These are phyloP conservation scores for Diplogasteroides magnus DNA, from an alignment of 1,140 invertebrate genomes.

Conservation along the genomic window DNA sequence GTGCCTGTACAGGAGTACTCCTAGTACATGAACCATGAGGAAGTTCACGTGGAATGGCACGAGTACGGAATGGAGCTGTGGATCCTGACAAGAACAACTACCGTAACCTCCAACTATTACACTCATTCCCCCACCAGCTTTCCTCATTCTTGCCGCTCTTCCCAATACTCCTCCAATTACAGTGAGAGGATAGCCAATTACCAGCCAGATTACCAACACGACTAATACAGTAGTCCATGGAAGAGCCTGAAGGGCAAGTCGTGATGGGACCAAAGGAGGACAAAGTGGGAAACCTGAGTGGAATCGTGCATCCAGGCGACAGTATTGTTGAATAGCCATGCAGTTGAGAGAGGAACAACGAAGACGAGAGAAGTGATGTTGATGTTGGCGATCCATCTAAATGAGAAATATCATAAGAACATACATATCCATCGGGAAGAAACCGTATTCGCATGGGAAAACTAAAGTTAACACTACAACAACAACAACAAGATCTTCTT, in stretches of 20 bases:
- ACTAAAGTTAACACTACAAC: no score
- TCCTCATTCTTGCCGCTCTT: background rate
- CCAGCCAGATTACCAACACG: constrained; percentile 8
- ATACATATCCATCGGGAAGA: no score
- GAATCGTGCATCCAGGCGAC: constrained; percentile 8
- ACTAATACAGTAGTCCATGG: constrained; percentile 19
- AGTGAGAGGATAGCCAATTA: constrained; percentile 15
- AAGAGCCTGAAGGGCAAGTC: constrained; percentile 13
- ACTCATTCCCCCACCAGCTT: background rate
- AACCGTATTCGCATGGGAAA: no score
- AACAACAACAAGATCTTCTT: no score
- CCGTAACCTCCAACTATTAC: background rate
- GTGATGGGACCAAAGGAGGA: no score
- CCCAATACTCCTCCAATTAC: constrained; percentile 12
- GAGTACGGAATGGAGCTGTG: constrained; percentile 7
- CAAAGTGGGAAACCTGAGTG: constrained; percentile 7
- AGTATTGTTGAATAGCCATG: constrained; percentile 12
- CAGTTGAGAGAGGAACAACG: constrained; percentile 3
- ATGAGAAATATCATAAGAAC: background rate
- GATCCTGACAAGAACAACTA: background rate
- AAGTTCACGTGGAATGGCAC: constrained; percentile 4
- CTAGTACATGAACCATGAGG: background rate
- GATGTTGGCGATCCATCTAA: constrained; percentile 13
- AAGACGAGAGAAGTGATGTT: constrained; percentile 16
- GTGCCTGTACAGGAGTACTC: background rate